phyloP scores from a whole-genome alignment of 2,113 vertebrate genomes.

The Oncorhynchus tshawytscha region DNA sequence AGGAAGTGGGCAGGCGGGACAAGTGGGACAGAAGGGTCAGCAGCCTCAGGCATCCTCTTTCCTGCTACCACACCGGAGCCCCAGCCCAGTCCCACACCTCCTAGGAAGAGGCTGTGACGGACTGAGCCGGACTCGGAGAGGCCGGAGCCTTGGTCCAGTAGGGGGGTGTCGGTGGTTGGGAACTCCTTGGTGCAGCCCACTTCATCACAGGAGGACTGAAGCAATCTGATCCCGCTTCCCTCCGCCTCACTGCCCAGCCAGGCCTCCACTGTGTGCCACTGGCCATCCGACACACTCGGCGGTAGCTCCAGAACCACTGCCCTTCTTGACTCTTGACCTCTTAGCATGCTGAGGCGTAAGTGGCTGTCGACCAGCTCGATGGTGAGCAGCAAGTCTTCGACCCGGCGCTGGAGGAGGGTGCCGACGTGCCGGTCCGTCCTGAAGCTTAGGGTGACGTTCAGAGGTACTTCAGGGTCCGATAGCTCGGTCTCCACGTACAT shows the following conservation, averaged over 20 bases:
- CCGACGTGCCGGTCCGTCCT: constrained; percentile 73
- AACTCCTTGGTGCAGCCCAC: constrained; percentile 52
- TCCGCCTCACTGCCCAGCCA: constrained; percentile 68
- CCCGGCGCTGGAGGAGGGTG: constrained; percentile 72
- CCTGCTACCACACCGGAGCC: too few relatives aligned
- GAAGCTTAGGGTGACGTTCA: constrained; percentile 80
- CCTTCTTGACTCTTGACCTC: constrained; percentile 53
- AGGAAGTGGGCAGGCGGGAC: constrained; percentile 62
- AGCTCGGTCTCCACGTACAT: constrained; percentile 66
- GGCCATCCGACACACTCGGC: constrained; percentile 73
- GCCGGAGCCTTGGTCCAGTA: constrained; percentile 48
- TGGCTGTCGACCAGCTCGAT: constrained; percentile 75
- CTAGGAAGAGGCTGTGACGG: constrained; percentile 74
- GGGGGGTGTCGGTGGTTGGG: constrained; percentile 21
- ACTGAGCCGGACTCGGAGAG: constrained; percentile 42
- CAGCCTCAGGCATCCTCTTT: too few relatives aligned
- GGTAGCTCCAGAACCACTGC: constrained; percentile 68
- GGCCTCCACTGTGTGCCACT: constrained; percentile 84
- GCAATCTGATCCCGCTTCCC: constrained; percentile 74
- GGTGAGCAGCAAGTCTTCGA: constrained; percentile 66
- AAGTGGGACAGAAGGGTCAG: too few relatives aligned
- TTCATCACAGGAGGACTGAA: constrained; percentile 73
- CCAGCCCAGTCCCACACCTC: constrained; percentile 55
- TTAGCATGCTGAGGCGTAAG: constrained; percentile 71
- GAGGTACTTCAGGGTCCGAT: constrained; percentile 47